These are phyloP conservation scores for Haemorhous mexicanus DNA, from an alignment of 2,113 vertebrate species.

Conservation along the genomic window DNA sequence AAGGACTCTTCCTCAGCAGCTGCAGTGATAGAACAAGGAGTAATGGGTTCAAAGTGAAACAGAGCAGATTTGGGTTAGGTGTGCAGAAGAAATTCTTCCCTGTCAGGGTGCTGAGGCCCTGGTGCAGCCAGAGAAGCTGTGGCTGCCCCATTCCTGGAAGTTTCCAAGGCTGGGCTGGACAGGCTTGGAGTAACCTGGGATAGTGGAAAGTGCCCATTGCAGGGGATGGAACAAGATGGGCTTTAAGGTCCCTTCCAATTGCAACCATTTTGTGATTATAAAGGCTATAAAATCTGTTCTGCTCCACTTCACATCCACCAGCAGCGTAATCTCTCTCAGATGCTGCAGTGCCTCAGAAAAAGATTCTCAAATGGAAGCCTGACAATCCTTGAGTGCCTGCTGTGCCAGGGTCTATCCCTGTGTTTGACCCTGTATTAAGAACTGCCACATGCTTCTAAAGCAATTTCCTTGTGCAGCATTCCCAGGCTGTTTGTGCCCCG, in stretches of 20 bases:
- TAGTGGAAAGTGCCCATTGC: not conserved
- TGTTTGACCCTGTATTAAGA: not conserved
- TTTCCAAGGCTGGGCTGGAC: not conserved
- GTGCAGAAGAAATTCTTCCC: not conserved
- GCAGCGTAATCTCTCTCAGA: not conserved
- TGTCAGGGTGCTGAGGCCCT: not conserved
- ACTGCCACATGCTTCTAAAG: not conserved
- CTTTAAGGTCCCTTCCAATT: not conserved
- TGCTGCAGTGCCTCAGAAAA: not conserved
- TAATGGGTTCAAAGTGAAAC: not conserved
- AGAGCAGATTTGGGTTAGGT: not conserved
- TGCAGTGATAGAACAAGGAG: too few species aligned
- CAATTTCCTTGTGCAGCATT: not conserved
- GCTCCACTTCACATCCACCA: not conserved
- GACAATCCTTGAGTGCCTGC: not conserved
- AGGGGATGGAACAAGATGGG: not conserved
- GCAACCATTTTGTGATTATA: not conserved
- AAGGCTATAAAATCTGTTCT: not conserved
- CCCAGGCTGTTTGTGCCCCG: not conserved
- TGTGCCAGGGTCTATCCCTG: not conserved
- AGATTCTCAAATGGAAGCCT: not conserved
- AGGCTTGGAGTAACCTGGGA: accelerated
- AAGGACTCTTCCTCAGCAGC: not conserved
- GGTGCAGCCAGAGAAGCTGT: not conserved
- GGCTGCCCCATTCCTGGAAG: not conserved